These are phyloP conservation scores for Agraylea sexmaculata DNA, from an alignment of 1,140 invertebrate genomes.

Conservation along the genomic window DNA sequence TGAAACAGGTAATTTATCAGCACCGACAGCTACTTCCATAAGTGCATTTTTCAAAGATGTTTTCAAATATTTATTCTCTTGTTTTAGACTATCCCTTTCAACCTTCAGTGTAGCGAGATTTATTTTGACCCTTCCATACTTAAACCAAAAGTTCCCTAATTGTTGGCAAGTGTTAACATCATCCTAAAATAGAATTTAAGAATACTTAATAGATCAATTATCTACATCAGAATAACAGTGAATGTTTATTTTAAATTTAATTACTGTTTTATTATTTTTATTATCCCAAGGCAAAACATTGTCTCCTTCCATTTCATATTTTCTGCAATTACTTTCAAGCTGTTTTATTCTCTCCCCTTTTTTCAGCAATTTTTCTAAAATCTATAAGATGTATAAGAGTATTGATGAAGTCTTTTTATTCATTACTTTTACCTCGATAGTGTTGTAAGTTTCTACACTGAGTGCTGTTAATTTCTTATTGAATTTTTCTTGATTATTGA, in stretches of 20 bases:
- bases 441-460: slow-evolving; percentile 18
- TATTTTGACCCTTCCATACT: slow-evolving; percentile 33
- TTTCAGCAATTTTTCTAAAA: slow-evolving; percentile 25
- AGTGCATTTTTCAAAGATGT: slow-evolving; percentile 35
- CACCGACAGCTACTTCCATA: slow-evolving; percentile 33
- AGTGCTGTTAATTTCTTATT: slow-evolving; percentile 16
- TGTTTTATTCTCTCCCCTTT: slow-evolving; percentile 32
- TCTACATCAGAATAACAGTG: slow-evolving; percentile 24
- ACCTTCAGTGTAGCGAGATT: slow-evolving; percentile 31
- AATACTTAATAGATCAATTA: slow-evolving; percentile 1
- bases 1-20: slow-evolving; percentile 21
- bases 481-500: slow-evolving; percentile 15
- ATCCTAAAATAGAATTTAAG: slow-evolving; percentile 22
- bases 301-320: slow-evolving; percentile 33
- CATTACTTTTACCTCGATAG: slow-evolving; percentile 10
- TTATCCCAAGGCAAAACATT: slow-evolving; percentile 20
- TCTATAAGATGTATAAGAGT: slow-evolving; percentile 20
- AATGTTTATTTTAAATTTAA: slow-evolving; percentile 26
- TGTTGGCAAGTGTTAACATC: slow-evolving; percentile 34
- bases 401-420: background rate
- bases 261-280: slow-evolving; percentile 10
- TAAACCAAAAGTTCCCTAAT: slow-evolving; percentile 36
- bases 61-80: slow-evolving; percentile 36
- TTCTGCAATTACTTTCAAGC: slow-evolving; percentile 32
- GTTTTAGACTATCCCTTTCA: slow-evolving; percentile 30